A percentile compares a stretch with the other conserved stretches of the same genome.
phyloP scores from a whole-genome alignment of 2,888 invertebrate genomes.

The Psococerastis gibbosa region DNA sequence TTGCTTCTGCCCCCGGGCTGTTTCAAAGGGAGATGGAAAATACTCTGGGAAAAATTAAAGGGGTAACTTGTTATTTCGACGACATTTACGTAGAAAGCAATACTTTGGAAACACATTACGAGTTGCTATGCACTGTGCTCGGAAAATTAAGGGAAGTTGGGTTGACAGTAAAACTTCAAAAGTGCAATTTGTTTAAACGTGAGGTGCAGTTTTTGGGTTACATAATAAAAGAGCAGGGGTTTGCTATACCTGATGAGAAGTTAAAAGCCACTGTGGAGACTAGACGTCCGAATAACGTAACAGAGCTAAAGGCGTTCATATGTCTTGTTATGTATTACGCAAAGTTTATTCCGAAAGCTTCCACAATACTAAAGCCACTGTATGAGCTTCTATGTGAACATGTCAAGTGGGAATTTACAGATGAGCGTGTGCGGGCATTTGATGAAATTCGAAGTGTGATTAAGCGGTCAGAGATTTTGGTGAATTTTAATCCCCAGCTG shows the following conservation, averaged over 20 bases:
- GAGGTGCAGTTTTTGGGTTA: neutral
- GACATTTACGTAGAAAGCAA: neutral
- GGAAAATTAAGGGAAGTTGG: neutral
- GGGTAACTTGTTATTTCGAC: neutral
- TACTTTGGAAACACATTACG: neutral
- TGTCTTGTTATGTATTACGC: conserved; percentile 22
- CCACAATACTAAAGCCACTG: conserved; percentile 18
- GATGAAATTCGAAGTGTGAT: conserved; percentile 15
- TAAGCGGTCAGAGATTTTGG: neutral
- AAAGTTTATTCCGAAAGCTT: conserved; percentile 19
- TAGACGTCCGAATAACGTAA: conserved; percentile 16
- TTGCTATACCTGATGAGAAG: conserved; percentile 15
- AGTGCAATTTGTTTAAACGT: neutral
- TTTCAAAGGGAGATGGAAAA: conserved; percentile 15
- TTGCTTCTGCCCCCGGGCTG: conserved; percentile 18
- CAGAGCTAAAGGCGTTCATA: conserved; percentile 18
- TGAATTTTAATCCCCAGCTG: neutral
- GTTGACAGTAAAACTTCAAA: neutral
- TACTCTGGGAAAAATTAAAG: neutral
- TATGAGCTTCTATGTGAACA: conserved; percentile 18
- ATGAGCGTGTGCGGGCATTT: conserved; percentile 18
- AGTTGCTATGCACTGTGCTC: neutral
- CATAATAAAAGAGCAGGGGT: neutral
- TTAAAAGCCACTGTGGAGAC: conserved; percentile 16
- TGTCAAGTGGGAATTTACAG: conserved; percentile 18